Percentiles rank a stretch among this genome's conserved stretches.
These are phyloP conservation scores for Uromys caudimaculatus DNA, from an alignment of 2,797 vertebrate genomes.

Conservation along the genomic window DNA sequence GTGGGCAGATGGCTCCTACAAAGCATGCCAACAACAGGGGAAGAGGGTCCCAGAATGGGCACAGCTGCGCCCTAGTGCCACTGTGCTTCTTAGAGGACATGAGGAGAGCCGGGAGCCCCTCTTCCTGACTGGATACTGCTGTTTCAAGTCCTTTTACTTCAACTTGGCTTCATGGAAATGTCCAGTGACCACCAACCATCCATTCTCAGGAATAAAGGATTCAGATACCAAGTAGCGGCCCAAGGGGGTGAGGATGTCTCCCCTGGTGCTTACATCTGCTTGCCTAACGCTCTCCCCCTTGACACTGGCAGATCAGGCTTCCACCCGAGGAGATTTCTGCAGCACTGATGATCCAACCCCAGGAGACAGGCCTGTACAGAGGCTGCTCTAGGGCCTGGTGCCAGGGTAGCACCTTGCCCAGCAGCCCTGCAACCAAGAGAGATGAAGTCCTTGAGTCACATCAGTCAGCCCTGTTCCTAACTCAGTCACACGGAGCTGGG, in stretches of 20 bases:
- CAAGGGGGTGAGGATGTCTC: not conserved
- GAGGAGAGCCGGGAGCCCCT: not conserved
- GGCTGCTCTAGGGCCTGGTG: not conserved
- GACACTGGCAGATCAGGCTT: too few species aligned
- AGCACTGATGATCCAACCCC: not conserved
- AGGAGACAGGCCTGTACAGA: not conserved
- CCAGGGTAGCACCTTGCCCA: not conserved
- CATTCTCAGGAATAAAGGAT: not conserved
- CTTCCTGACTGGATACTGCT: not conserved
- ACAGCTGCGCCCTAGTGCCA: not conserved
- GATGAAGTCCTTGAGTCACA: not conserved
- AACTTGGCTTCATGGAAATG: not conserved
- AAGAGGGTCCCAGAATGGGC: not conserved
- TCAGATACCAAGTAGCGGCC: accelerated
- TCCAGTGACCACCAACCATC: not conserved
- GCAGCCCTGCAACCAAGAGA: not conserved
- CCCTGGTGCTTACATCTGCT: not conserved
- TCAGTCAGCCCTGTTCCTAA: not conserved
- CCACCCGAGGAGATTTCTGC: not conserved
- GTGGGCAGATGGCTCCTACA: not conserved
- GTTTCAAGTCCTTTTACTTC: not conserved
- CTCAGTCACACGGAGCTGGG: accelerated
- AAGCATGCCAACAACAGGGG: accelerated
- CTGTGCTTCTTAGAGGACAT: not conserved
- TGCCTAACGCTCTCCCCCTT: too few species aligned